Conservation (phyloP, 2,113 vertebrate species). For the Nanorana parkeri region DNA sequence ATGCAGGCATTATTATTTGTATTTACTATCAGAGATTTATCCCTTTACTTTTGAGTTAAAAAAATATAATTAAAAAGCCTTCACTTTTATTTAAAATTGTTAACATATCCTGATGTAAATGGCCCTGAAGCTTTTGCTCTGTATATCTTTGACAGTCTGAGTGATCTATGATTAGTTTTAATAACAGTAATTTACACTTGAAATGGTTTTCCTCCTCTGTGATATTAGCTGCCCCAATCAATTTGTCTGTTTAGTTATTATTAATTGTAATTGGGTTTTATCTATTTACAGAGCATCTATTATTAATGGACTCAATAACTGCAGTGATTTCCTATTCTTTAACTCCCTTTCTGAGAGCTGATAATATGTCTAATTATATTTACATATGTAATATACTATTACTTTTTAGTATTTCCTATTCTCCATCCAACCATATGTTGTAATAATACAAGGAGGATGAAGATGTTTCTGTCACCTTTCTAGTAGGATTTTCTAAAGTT, state of each 20-base stretch:
- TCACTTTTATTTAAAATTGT: no score
- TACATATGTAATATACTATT: slow-evolving; percentile 11
- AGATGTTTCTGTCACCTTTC: background rate
- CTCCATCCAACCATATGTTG: background rate
- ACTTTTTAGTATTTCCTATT: background rate
- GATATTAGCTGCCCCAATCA: slow-evolving; percentile 9
- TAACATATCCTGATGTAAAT: background rate
- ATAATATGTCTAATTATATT: slow-evolving; percentile 20
- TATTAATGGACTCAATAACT: slow-evolving; percentile 25
- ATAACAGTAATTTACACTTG: slow-evolving; percentile 3
- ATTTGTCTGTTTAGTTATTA: slow-evolving; percentile 36
- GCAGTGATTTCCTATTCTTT: background rate
- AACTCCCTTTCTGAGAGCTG: slow-evolving; percentile 1
- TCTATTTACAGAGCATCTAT: slow-evolving; percentile 41
- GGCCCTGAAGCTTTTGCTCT: background rate
- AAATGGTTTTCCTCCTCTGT: slow-evolving; percentile 2
- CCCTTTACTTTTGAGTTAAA: no score
- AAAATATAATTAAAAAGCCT: no score
- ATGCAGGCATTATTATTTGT: no score
- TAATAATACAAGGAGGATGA: background rate
- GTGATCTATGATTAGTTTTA: slow-evolving; percentile 4
- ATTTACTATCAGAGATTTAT: no score
- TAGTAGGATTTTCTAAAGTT: no score
- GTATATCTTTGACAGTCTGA: background rate
- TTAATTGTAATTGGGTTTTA: slow-evolving; percentile 22